A percentile compares a stretch with the other conserved stretches of the same genome.
phyloP scores from a whole-genome alignment of 1,140 invertebrate species.

The Diachasmimorpha longicaudata region DNA sequence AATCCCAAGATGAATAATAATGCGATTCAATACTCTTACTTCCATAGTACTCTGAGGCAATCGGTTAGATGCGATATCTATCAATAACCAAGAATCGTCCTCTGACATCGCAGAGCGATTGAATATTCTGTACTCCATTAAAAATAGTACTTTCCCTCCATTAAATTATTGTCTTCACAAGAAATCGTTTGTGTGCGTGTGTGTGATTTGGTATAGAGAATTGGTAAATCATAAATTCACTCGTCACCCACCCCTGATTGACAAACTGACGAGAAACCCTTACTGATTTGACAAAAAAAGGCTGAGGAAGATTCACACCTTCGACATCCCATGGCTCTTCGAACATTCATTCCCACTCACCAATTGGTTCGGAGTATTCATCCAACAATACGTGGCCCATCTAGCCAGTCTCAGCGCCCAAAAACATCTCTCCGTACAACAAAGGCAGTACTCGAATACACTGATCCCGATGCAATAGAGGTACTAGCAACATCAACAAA shows the following conservation, averaged over 20 bases:
- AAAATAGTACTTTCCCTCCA: too few relatives aligned
- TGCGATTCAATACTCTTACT: too few relatives aligned
- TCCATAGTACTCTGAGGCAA: too few relatives aligned
- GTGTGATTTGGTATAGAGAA: neutral
- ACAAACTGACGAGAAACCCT: slow-evolving; percentile 15
- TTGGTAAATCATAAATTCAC: neutral
- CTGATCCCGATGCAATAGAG: slow-evolving; percentile 28
- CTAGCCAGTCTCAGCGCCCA: slow-evolving; percentile 28
- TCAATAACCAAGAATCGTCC: too few relatives aligned
- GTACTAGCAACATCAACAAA: slow-evolving; percentile 28
- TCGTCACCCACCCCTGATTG: neutral
- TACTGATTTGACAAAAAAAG: slow-evolving; percentile 24
- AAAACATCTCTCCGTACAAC: slow-evolving; percentile 35
- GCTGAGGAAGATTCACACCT: slow-evolving; percentile 21
- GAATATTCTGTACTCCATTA: too few relatives aligned
- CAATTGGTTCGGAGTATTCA: slow-evolving; percentile 8
- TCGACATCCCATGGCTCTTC: slow-evolving; percentile 23
- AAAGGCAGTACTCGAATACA: slow-evolving; percentile 30
- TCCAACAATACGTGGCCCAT: neutral
- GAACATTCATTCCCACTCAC: slow-evolving; percentile 25
- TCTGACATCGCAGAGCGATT: too few relatives aligned
- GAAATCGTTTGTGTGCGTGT: neutral
- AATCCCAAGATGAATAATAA: too few relatives aligned
- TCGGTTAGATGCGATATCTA: too few relatives aligned
- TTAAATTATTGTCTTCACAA: too few relatives aligned